Conservation (phyloP, 1,140 invertebrate species). For the Papilio dardanus region DNA sequence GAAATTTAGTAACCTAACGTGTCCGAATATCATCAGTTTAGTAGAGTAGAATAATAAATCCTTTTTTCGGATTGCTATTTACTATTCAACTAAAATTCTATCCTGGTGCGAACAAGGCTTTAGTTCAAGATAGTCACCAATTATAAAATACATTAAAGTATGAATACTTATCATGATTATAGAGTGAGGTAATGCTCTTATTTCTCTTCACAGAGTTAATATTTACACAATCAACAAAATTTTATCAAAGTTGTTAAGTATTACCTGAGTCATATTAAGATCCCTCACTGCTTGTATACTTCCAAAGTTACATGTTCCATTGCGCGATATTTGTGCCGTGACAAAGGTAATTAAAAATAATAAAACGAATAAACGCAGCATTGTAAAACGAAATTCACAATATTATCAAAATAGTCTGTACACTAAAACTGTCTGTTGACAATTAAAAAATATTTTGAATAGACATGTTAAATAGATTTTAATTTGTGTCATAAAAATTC, state of each 20-base stretch:
- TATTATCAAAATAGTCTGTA: neutral
- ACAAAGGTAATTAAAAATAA: constrained; percentile 17
- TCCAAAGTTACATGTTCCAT: constrained; percentile 32
- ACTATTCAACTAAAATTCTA: too few relatives aligned
- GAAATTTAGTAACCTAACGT: too few relatives aligned
- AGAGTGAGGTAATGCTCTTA: too few relatives aligned
- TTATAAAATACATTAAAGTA: too few relatives aligned
- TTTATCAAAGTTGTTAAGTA: neutral
- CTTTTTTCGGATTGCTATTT: too few relatives aligned
- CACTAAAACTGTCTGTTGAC: neutral
- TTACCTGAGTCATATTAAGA: constrained; percentile 31
- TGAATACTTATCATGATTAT: too few relatives aligned
- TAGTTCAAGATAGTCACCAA: too few relatives aligned
- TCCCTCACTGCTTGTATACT: constrained; percentile 19
- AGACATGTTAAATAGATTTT: constrained; percentile 19
- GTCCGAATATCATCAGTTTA: too few relatives aligned
- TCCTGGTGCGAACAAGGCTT: too few relatives aligned
- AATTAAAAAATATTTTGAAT: neutral
- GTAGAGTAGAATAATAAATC: too few relatives aligned
- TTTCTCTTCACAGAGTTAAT: too few relatives aligned
- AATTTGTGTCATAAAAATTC: constrained; percentile 15
- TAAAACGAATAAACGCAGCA: constrained; percentile 2
- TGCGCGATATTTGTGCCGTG: constrained; percentile 19
- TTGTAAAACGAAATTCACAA: neutral
- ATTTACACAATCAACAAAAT: too few relatives aligned